Percentiles rank a stretch among this genome's conserved stretches.
phyloP scores from a whole-genome alignment of 1,140 invertebrate species.

The Neotoxoptera formosana region DNA sequence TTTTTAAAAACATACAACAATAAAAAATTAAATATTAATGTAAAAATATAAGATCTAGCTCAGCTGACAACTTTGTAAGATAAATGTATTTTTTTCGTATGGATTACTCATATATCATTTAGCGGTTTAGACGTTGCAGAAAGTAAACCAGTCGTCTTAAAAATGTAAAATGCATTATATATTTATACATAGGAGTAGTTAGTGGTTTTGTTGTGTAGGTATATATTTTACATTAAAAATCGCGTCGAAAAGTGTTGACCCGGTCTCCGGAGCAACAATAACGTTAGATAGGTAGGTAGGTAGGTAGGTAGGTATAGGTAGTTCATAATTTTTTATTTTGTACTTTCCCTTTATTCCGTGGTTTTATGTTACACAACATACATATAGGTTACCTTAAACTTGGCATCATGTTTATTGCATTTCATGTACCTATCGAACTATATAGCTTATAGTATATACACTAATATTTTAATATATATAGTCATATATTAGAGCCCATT shows the following conservation, averaged over 20 bases:
- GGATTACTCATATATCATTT: background rate
- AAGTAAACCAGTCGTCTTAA: background rate
- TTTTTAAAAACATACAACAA: too few relatives aligned
- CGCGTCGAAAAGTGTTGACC: conserved; percentile 36
- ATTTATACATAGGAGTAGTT: background rate
- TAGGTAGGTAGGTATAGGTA: conserved; percentile 9
- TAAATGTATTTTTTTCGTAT: background rate
- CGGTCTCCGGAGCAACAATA: conserved; percentile 32
- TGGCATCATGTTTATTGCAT: conserved; percentile 27
- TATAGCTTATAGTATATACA: background rate
- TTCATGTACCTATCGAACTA: background rate
- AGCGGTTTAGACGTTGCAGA: background rate
- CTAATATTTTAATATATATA: background rate
- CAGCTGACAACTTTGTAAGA: background rate
- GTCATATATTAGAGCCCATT: background rate
- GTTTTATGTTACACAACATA: conserved; percentile 37
- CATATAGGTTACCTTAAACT: conserved; percentile 57
- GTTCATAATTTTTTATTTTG: conserved; percentile 51
- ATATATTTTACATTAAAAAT: conserved; percentile 11
- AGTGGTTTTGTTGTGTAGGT: background rate
- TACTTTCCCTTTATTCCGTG: conserved; percentile 55
- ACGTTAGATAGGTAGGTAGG: background rate
- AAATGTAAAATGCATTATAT: background rate
- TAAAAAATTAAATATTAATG: background rate
- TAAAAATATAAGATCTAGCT: background rate